phyloP scores from a whole-genome alignment of 2,797 vertebrate species.

The Platyrinchus mystaceus region DNA sequence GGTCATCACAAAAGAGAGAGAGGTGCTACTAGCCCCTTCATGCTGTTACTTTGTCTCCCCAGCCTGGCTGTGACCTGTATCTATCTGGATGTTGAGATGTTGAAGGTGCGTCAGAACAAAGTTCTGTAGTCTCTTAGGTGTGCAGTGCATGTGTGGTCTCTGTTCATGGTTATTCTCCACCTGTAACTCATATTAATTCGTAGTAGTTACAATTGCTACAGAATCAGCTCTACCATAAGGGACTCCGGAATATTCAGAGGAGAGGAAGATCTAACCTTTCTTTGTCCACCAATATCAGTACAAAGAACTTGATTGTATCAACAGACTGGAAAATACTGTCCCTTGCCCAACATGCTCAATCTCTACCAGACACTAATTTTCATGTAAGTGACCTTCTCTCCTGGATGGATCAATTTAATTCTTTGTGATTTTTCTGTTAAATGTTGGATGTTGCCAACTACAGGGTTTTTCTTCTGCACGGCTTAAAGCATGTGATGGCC shows the following conservation, averaged over 20 bases:
- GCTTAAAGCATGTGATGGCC: background rate
- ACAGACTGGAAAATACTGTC: background rate
- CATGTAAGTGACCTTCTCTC: background rate
- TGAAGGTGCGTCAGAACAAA: background rate
- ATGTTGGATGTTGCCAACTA: background rate
- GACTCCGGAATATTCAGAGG: background rate
- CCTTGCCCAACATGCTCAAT: background rate
- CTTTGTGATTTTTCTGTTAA: background rate
- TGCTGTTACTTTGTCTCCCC: background rate
- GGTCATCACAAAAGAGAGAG: background rate
- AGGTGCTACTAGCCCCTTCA: background rate
- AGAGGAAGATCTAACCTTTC: background rate
- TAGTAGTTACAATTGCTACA: background rate
- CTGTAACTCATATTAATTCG: background rate
- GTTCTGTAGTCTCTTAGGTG: background rate
- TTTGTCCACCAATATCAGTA: background rate
- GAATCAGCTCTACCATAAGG: background rate
- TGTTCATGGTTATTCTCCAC: accelerated
- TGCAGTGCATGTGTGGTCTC: background rate
- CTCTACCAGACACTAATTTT: background rate
- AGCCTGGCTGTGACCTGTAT: background rate
- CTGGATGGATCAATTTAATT: background rate
- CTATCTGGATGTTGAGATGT: background rate
- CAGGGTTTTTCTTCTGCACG: background rate
- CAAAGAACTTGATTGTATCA: background rate